Base-by-base conservation (phyloP, 2,888 invertebrate species). In the Melinopterus prodromus region DNA sequence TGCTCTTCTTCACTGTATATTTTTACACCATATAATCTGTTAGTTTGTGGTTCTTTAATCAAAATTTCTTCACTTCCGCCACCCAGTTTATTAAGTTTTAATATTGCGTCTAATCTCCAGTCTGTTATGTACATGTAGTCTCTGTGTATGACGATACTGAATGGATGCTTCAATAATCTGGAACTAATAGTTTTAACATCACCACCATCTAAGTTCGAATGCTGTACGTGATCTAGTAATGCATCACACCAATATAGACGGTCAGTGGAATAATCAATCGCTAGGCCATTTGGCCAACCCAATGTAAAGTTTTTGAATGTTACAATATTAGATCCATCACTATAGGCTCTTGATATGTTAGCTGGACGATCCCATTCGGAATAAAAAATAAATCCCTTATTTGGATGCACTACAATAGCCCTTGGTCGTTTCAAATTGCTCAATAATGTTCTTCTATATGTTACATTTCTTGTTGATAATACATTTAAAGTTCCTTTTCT, bases 161-260 rank as follows among this genome's bases (percentile, higher is more conserved):
- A 97, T 0, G 97, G 98, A 91, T 97, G 97, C 78, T 95, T 92
- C 78, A 97, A 97, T 9, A 97, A 90, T 77, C 95, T 91, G 0
- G 97, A 97, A 85, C 95, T 95, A 0, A 99, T 95, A 0, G 98
- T 98, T 85, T 94, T 94, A 0, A 98, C 95, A 87, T 98, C 97
- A 0, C 93, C 94, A 0, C 99, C 99, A 87, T 98, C 97, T 5
- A 98, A 91, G 85, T 95, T 95, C 0, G 98, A 95, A 87, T 98
- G 98, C 86, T 98, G 98, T 0, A 99, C 97, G 89, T 99, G 98
- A 89, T 99, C 99, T 6, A 99, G 91, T 2, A 98, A 90, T 3
- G 99, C 99, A 88, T 99, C 99, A 86, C 98, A 98, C 99, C 99
- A 99, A 89, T 99, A 99, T 0, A 99, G 91, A 14, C 98, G 92